Base-by-base conservation (phyloP, 2,888 invertebrate species). In the Pristionchus japonicus region DNA sequence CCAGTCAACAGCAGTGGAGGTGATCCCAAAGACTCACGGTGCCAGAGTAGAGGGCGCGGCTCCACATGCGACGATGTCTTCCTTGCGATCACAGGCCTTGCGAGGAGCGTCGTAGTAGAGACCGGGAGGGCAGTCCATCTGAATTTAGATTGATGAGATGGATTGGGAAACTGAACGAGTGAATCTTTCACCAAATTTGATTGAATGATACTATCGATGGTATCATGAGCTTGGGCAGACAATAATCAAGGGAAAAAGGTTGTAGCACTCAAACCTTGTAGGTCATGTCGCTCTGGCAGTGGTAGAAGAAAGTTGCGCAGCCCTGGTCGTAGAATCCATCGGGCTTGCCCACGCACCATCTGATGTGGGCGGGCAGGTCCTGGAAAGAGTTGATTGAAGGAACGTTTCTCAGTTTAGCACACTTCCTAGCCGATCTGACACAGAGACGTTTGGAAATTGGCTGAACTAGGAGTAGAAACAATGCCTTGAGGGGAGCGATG, bases 241-340 rank as follows among this genome's bases (percentile, higher is more conserved):
- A n/a, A n/a, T n/a, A n/a, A n/a, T n/a, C n/a, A n/a, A n/a, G n/a
- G n/a, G n/a, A 52, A 52, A 52, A 49, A 17, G 52, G 52, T 52
- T 20, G 17, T 20, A 31, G 27, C 11, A 11, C 13, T 31, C 52
- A 20, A 1, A 70, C 86, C 70, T 70, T 86, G 74, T 86, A 86
- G 31, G 86, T 61, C 17, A 34, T 13, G 43, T 37, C 47, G 17
- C 43, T 49, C 23, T 49, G 61, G 80, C 87, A 87, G 2, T 23
- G 17, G 80, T 80, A 87, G 87, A 80, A 87, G 87, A 77, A 74
- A 43, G 20, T 40, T 17, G 13, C 0, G 43, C 87, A 87, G 20
- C 87, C 87, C 23, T 23, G 20, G 2, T 17, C 80, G 80, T 87
- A 80, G 87, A 80, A 87, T 40, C 87, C 87, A 27, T 87, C 87